Evolutionary conservation across 1,140 invertebrate species (phyloP).

Genomic region (Drosophila insularis): DNA sequence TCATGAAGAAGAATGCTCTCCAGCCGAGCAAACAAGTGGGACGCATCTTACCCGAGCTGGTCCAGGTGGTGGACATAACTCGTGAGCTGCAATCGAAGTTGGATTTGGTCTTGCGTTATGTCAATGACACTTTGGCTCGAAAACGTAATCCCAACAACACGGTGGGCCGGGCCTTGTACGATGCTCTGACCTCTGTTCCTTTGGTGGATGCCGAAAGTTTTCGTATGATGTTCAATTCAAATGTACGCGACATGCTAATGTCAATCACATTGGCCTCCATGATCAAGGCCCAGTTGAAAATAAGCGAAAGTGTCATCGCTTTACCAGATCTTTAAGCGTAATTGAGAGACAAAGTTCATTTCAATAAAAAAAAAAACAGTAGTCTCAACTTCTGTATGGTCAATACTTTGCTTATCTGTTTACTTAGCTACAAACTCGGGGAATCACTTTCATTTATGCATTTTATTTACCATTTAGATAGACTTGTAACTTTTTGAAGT

Average conservation of each 20-base stretch:
- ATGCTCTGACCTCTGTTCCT: conserved; percentile 53
- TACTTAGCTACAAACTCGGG: not conserved
- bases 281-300: conserved; percentile 57
- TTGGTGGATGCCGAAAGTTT: conserved; percentile 56
- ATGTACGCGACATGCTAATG: conserved; percentile 61
- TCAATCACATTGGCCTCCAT: conserved; percentile 54
- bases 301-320: conserved; percentile 51
- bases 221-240: conserved; percentile 48
- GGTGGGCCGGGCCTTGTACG: conserved; percentile 47
- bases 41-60: conserved; percentile 48
- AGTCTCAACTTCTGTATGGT: too few relatives aligned
- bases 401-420: not conserved
- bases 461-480: too few relatives aligned
- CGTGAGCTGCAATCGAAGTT: conserved; percentile 44
- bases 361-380: not conserved
- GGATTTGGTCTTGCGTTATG: conserved; percentile 55
- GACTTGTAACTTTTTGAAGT: too few relatives aligned
- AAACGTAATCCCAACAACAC: conserved; percentile 53
- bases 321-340: conserved; percentile 23
- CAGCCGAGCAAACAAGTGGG: conserved; percentile 35
- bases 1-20: conserved; percentile 46
- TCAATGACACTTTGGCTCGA: conserved; percentile 58
- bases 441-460: not conserved
- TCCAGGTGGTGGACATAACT: conserved; percentile 43
- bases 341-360: not conserved